These are phyloP conservation scores for Lophochroa leadbeateri DNA, from an alignment of 2,113 vertebrate genomes.

Conservation along the genomic window DNA sequence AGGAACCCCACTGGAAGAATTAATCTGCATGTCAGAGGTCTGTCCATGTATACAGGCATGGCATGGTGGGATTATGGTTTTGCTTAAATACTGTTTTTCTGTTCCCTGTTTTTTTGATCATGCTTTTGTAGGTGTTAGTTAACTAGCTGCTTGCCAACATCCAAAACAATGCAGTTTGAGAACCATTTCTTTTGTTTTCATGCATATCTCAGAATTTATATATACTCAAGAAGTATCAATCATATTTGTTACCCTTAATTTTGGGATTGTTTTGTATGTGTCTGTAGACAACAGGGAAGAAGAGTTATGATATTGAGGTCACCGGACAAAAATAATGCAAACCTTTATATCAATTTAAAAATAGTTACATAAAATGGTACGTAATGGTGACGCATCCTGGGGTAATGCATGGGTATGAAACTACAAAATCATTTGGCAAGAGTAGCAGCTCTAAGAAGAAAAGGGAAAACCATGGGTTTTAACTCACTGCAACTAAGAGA, in stretches of 20 bases:
- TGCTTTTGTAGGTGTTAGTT: background rate
- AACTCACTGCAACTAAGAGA: background rate
- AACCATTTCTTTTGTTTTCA: background rate
- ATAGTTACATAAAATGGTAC: background rate
- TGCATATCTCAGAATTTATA: background rate
- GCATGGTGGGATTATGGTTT: background rate
- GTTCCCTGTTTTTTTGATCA: background rate
- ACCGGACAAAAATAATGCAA: background rate
- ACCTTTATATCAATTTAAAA: background rate
- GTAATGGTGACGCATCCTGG: background rate
- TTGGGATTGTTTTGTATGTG: background rate
- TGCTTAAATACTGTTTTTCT: background rate
- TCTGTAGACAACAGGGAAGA: background rate
- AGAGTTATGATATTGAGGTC: background rate
- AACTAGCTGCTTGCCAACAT: background rate
- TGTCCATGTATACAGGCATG: background rate
- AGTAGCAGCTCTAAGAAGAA: background rate
- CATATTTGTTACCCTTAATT: background rate
- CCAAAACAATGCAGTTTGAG: background rate
- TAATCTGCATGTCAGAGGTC: background rate
- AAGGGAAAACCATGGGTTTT: rapidly evolving
- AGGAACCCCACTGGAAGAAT: background rate
- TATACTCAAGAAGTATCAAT: background rate
- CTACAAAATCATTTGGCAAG: background rate
- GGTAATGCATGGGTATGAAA: background rate